These are phyloP conservation scores for Grus americana DNA, from an alignment of 2,113 vertebrate species.

Conservation along the genomic window DNA sequence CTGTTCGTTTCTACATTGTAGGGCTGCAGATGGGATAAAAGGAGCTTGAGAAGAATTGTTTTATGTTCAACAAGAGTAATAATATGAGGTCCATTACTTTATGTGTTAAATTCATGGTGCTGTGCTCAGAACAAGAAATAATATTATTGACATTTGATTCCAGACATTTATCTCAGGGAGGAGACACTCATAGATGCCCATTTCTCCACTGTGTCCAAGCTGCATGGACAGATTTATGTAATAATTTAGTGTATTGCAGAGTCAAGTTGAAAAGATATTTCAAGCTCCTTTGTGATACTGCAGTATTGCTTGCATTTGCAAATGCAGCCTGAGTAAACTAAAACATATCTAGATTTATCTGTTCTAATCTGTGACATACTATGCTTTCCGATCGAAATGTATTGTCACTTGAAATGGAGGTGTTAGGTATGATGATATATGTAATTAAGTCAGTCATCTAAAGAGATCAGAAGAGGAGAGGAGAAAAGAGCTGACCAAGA, in stretches of 20 bases:
- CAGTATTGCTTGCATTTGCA: neutral
- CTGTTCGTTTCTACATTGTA: neutral
- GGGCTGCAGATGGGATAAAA: neutral
- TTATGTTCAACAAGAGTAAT: neutral
- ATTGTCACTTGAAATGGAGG: neutral
- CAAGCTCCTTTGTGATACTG: neutral
- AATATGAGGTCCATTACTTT: neutral
- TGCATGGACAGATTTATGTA: neutral
- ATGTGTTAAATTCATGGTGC: neutral
- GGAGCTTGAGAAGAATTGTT: neutral
- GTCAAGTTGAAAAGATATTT: neutral
- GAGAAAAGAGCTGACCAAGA: neutral
- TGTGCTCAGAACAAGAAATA: neutral
- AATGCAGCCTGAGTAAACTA: neutral
- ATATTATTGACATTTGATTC: neutral
- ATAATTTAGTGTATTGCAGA: neutral
- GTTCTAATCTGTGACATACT: neutral
- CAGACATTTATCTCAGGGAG: neutral
- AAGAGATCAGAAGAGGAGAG: neutral
- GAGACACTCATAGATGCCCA: neutral
- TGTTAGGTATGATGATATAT: neutral
- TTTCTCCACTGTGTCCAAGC: neutral
- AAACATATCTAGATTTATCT: neutral
- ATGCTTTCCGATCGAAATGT: neutral
- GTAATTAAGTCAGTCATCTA: neutral